These are phyloP conservation scores for Tupiocoris notatus DNA, from an alignment of 2,888 invertebrate genomes.

Conservation along the genomic window DNA sequence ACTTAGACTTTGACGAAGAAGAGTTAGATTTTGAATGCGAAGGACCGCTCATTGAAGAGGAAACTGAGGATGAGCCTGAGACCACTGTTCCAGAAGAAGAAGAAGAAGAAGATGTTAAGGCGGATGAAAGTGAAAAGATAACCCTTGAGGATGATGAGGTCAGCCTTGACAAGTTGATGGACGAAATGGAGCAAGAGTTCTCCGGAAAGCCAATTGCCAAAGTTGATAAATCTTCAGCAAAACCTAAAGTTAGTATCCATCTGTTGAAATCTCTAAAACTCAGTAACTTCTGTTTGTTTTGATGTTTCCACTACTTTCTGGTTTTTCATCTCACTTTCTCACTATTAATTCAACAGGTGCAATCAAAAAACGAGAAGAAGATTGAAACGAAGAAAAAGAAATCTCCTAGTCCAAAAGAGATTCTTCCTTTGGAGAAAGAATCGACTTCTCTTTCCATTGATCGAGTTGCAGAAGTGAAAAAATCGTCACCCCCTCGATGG, in stretches of 20 bases:
- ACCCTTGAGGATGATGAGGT: slow-evolving; percentile 43
- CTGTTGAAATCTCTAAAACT: no score
- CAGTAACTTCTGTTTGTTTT: no score
- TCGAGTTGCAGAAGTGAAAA: not conserved
- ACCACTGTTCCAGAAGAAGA: no score
- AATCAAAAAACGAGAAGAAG: not conserved
- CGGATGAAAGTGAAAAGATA: slow-evolving; percentile 20
- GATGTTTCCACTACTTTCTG: no score
- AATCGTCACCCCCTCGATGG: not conserved
- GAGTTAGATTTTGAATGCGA: slow-evolving; percentile 50
- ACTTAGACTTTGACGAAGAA: slow-evolving; percentile 49
- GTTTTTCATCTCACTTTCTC: no score
- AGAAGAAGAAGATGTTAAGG: slow-evolving; percentile 3
- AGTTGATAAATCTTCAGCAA: not conserved
- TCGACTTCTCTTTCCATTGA: not conserved
- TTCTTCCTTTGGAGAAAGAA: not conserved
- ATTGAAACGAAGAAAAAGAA: not conserved
- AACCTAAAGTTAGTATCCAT: not conserved
- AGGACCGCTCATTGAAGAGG: slow-evolving; percentile 50
- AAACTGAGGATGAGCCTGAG: slow-evolving; percentile 20
- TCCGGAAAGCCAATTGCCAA: not conserved
- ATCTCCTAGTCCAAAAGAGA: not conserved
- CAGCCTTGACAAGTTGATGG: slow-evolving; percentile 46
- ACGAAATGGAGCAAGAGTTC: slow-evolving; percentile 46
- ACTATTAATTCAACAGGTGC: no score